Base-by-base conservation (phyloP, 2,113 vertebrate genomes). In the Gavialis gangeticus region DNA sequence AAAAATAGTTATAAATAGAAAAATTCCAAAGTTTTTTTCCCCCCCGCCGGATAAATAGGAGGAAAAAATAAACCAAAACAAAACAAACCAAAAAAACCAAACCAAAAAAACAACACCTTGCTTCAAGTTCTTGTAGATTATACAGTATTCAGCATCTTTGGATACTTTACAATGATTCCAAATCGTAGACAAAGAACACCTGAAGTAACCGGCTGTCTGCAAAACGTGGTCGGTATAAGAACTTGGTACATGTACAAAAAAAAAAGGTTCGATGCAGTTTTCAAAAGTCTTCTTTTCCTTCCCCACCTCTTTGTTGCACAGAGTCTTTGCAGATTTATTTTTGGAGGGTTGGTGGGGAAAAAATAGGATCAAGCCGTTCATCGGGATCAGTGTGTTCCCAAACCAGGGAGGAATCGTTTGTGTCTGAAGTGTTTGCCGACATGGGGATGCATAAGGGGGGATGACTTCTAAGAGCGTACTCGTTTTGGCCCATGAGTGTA, bases 61-160 rank as follows among this genome's bases (percentile, higher is more conserved):
- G 97, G 97, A 87, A 93, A 12, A 83, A 75, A 64, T 60, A 27
- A 82, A 92, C 19, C 76, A 84, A 85, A 92, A 75, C 76, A 82
- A 59, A 56, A 96, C 95, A 90, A 98, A 97, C 97, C 96, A 93
- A 94, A 71, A 78, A 98, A 97, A 96, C 2, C 3, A 95, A 90
- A 97, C 92, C 79, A 96, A 97, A 98, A 97, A 96, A 93, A 98
- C 91, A 94, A 77, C 92, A 98, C 96, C 97, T 97, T 97, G 96
- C 96, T 98, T 99, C 98, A 99, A 99, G 98, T 99, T 98, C 97
- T 95, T 97, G 95, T 98, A 95, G 97, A 98, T 98, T 98, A 97
- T 98, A 98, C 98, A 99, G 98, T 98, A 98, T 97, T 98, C 96
- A 94, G 97, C 97, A 98, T 99, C 99, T 99, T 99, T 99, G 99